A percentile compares a stretch with the other conserved stretches of the same genome.
phyloP scores from a whole-genome alignment of 2,113 vertebrate species.

The Agapornis roseicollis region DNA sequence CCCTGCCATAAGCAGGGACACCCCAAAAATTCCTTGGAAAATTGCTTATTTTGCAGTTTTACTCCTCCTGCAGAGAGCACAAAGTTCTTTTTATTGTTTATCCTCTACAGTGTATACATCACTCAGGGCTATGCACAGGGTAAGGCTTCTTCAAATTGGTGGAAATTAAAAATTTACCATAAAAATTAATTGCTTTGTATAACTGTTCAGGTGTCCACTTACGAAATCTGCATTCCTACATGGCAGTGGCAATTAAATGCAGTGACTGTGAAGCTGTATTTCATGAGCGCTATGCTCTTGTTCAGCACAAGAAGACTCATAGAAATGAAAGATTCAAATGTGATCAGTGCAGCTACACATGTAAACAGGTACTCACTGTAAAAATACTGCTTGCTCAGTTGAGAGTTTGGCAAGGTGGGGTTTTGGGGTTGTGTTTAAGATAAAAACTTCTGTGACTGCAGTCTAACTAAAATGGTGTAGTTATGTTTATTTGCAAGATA shows the following conservation, averaged over 20 bases:
- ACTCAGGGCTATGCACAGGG: not conserved
- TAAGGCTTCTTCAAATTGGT: not conserved
- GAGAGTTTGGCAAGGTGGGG: not conserved
- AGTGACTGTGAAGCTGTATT: slow-evolving; percentile 53
- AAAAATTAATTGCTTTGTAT: not conserved
- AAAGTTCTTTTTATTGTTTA: not conserved
- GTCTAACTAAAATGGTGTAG: not conserved
- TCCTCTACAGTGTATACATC: not conserved
- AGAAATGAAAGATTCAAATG: slow-evolving; percentile 58
- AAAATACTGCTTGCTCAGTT: not conserved
- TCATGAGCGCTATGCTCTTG: slow-evolving; percentile 62
- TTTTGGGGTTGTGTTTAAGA: not conserved
- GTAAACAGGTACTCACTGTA: slow-evolving; percentile 59
- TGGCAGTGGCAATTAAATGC: slow-evolving; percentile 46
- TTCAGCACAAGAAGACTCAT: slow-evolving; percentile 70
- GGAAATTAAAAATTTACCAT: not conserved
- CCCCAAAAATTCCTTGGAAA: not conserved
- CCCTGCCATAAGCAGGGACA: too few relatives aligned
- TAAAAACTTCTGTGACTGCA: not conserved
- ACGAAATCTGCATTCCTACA: slow-evolving; percentile 61
- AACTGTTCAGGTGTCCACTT: slow-evolving; percentile 63
- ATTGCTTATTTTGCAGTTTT: not conserved
- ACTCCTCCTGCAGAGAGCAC: not conserved
- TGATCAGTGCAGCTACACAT: slow-evolving; percentile 29
- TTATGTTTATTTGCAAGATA: not conserved